Evolutionary conservation across 2,113 vertebrate genomes (phyloP), one percentile per base, ranked within the genome.

Genomic region (Turdus rufiventris): DNA sequence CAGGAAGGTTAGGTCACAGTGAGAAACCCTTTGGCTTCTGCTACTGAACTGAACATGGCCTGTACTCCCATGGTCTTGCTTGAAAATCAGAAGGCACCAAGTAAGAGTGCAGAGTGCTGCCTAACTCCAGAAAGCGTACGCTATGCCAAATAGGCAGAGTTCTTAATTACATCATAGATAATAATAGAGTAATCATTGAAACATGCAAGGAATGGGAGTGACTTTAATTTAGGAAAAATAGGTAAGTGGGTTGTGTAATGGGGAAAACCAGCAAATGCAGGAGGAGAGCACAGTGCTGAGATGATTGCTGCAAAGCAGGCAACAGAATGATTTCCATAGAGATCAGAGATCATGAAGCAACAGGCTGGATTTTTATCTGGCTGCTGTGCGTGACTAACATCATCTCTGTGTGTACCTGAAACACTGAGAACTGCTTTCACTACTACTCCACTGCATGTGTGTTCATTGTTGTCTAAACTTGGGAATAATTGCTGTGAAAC

Each of bases 141-240:
- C 4, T 24, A 68, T 93, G 89, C 89, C 94, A 96, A 88, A 76
- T 70, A 71, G 88, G 91, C 82, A 96, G 89, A 85, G 47, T 65
- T 77, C 78, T 73, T 80, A 70, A 88, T 93, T 95, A 76, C 95
- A 96, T 96, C 91, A 93, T 62, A 80, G 71, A 85, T 66, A 94
- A 89, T 79, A 15, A 20, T 24, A 76, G 61, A 51, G 63, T 89
- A 95, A 96, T 95, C 82, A 77, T 5, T 4, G 85, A 96, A 96
- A 88, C 75, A 95, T 77, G 93, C 74, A 77, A 90, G 85, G 91
- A 97, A 96, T 93, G 91, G 63, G 51, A 96, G 51, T 81, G 84
- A 76, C 57, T 89, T 95, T 56, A 95, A 88, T 91, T 93, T 78
- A 94, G 67, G 81, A 89, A 90, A 85, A 96, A 89, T 33, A 95